Percentiles rank a stretch among this genome's conserved stretches.
Evolutionary conservation across 1,140 invertebrate species (phyloP).

Genomic region (Wiebesia pumilae): DNA sequence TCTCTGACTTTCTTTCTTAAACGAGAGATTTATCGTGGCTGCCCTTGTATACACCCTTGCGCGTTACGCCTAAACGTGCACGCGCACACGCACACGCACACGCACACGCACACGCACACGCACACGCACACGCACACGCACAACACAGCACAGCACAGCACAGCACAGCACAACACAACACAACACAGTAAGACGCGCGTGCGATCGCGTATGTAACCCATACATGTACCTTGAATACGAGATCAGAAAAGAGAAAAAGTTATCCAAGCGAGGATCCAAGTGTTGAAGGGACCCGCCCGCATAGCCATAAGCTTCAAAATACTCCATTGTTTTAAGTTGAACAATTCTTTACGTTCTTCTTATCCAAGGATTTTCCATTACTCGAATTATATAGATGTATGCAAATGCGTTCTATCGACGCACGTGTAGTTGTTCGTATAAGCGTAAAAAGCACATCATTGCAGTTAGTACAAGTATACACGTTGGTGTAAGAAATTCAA

Average conservation of each 20-base stretch:
- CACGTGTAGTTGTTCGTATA: not conserved
- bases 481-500: no score
- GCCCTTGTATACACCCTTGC: slow-evolving; percentile 28
- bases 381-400: not conserved
- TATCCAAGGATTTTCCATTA: not conserved
- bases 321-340: not conserved
- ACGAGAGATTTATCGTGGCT: slow-evolving; percentile 4
- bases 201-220: not conserved
- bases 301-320: not conserved
- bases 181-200: not conserved
- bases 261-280: not conserved
- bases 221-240: not conserved
- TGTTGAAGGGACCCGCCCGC: slow-evolving; percentile 3
- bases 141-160: no score
- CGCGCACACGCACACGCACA: no score
- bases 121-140: no score
- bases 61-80: slow-evolving; percentile 25
- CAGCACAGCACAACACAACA: no score
- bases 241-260: not conserved
- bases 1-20: slow-evolving; percentile 18
- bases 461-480: not conserved
- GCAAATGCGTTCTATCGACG: not conserved
- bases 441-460: not conserved
- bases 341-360: not conserved
- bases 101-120: no score